These are phyloP conservation scores for Meriones psammophilus DNA, from an alignment of 2,797 vertebrate species.

Conservation along the genomic window DNA sequence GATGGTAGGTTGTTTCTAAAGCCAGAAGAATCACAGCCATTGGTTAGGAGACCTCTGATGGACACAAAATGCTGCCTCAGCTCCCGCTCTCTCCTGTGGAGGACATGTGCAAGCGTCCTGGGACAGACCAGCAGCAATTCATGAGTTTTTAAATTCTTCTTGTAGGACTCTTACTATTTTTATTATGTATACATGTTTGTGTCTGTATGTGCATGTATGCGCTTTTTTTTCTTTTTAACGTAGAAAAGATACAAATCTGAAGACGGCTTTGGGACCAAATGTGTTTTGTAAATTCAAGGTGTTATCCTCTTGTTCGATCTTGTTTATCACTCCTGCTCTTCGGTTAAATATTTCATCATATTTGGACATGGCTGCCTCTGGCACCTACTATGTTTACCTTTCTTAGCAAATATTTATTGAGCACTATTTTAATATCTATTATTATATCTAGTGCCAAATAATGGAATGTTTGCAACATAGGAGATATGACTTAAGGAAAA, in stretches of 20 bases:
- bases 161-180: background rate
- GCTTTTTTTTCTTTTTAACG: background rate
- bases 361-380: background rate
- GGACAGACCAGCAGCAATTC: background rate
- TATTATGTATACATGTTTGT: background rate
- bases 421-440: conserved; percentile 13
- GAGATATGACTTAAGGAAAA: background rate
- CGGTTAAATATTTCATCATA: conserved; percentile 7
- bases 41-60: background rate
- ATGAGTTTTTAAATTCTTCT: background rate
- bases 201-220: background rate
- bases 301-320: background rate
- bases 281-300: background rate
- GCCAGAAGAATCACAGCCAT: background rate
- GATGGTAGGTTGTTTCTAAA: conserved; percentile 34
- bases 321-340: background rate
- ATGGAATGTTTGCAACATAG: conserved; percentile 49
- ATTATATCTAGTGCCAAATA: conserved; percentile 12
- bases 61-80: background rate
- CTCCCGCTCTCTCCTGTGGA: background rate
- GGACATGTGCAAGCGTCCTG: background rate
- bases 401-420: conserved; percentile 51
- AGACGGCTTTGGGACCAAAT: background rate
- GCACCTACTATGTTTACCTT: conserved; percentile 23
- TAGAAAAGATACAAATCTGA: background rate